A percentile compares a stretch with the other conserved stretches of the same genome.
These are phyloP conservation scores for Dryoscopus gambensis DNA, from an alignment of 2,113 vertebrate species.

Conservation along the genomic window DNA sequence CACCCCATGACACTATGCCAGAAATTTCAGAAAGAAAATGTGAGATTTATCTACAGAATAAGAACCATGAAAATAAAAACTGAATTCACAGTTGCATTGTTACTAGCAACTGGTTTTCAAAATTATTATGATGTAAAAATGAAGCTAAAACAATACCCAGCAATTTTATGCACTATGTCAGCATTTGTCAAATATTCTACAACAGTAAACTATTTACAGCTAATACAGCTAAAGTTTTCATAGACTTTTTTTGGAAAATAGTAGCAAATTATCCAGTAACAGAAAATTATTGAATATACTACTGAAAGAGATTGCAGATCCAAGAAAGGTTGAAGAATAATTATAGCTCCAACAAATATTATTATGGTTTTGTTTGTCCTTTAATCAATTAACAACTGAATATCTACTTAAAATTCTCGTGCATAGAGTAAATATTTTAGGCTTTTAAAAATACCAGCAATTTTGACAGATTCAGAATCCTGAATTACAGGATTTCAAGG, in stretches of 20 bases:
- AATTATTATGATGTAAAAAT: background rate
- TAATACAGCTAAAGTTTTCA: background rate
- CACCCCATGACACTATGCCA: too few species aligned
- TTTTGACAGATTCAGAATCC: too few species aligned
- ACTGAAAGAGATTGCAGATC: background rate
- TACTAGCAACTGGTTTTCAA: background rate
- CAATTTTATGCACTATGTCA: background rate
- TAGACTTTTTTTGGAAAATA: background rate
- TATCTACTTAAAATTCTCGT: background rate
- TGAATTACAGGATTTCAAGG: background rate
- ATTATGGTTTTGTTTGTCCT: background rate
- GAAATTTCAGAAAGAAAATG: background rate
- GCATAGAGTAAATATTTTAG: background rate
- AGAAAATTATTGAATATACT: background rate
- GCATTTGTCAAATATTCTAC: background rate
- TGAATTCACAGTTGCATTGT: background rate
- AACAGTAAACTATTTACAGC: background rate
- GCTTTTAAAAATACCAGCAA: background rate
- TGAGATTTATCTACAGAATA: background rate
- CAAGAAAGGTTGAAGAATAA: background rate
- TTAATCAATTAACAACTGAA: background rate
- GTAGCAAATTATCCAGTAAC: background rate
- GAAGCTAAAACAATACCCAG: background rate
- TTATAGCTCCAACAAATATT: background rate
- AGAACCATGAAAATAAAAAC: background rate